These are phyloP conservation scores for Sisyra terminalis DNA, from an alignment of 2,888 invertebrate genomes.

Conservation along the genomic window DNA sequence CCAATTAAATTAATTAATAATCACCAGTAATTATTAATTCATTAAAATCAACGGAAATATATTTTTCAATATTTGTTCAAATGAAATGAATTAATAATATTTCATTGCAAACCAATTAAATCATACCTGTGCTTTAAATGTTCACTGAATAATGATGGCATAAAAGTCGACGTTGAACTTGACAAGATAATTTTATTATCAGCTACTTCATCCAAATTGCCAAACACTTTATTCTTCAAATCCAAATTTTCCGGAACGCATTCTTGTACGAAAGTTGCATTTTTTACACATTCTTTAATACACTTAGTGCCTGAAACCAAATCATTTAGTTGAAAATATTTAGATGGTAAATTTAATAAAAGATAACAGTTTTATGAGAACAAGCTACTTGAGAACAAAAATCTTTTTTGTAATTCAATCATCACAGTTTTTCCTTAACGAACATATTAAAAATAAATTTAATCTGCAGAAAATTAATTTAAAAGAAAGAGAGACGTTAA, in stretches of 20 bases:
- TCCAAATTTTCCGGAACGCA: constrained; percentile 84
- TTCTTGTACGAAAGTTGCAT: constrained; percentile 75
- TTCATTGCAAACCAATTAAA: background rate
- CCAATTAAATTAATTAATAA: too few species aligned
- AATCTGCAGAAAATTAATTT: too few species aligned
- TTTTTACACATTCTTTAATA: constrained; percentile 53
- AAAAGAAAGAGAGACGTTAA: too few species aligned
- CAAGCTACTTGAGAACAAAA: too few species aligned
- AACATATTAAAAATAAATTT: too few species aligned
- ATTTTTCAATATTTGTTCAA: background rate
- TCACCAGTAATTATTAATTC: background rate
- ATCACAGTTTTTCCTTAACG: too few species aligned
- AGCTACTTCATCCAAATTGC: constrained; percentile 58
- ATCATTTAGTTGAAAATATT: too few species aligned
- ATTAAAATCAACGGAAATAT: background rate
- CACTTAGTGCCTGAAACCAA: constrained; percentile 43
- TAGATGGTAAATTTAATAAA: too few species aligned
- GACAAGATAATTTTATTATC: constrained; percentile 67
- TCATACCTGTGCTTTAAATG: constrained; percentile 48
- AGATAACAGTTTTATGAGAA: too few species aligned
- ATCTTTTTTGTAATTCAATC: too few species aligned
- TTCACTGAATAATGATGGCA: constrained; percentile 76
- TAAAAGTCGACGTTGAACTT: constrained; percentile 85
- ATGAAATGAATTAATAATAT: background rate
- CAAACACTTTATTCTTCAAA: constrained; percentile 66